These are phyloP conservation scores for Eupristina koningsbergeri DNA, from an alignment of 1,140 invertebrate species.

Conservation along the genomic window DNA sequence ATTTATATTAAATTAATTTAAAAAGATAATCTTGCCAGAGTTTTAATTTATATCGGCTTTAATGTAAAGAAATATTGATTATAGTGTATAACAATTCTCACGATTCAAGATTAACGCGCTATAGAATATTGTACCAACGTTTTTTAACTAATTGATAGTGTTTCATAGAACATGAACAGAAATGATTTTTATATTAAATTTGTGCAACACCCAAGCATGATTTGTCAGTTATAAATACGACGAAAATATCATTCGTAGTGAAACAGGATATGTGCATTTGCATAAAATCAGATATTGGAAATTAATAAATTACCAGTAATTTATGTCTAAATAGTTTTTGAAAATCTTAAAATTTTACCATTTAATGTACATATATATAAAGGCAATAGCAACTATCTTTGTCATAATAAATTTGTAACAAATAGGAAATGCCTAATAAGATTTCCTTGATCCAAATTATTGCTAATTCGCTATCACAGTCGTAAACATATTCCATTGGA, in stretches of 20 bases:
- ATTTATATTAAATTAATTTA: too few relatives aligned
- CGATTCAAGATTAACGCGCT: neutral
- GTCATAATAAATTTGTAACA: neutral
- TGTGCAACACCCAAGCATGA: neutral
- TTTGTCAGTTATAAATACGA: neutral
- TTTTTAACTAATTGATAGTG: neutral
- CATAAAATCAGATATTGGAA: neutral
- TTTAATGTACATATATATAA: too few relatives aligned
- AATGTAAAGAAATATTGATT: too few relatives aligned
- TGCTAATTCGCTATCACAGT: neutral
- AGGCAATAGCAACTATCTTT: neutral
- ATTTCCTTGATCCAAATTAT: neutral
- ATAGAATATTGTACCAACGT: too few relatives aligned
- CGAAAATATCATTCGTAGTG: neutral
- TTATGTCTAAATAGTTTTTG: too few relatives aligned
- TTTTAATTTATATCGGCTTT: too few relatives aligned
- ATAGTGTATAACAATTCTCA: neutral
- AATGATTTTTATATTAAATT: neutral
- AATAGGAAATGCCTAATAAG: neutral
- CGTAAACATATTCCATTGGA: neutral
- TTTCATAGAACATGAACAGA: neutral
- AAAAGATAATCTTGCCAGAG: too few relatives aligned
- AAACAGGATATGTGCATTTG: neutral
- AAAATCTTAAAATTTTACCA: too few relatives aligned
- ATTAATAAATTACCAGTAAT: neutral